Percentiles rank a stretch among this genome's conserved stretches.
Conservation (phyloP, 2,888 invertebrate genomes). For the Baronia brevicornis region DNA sequence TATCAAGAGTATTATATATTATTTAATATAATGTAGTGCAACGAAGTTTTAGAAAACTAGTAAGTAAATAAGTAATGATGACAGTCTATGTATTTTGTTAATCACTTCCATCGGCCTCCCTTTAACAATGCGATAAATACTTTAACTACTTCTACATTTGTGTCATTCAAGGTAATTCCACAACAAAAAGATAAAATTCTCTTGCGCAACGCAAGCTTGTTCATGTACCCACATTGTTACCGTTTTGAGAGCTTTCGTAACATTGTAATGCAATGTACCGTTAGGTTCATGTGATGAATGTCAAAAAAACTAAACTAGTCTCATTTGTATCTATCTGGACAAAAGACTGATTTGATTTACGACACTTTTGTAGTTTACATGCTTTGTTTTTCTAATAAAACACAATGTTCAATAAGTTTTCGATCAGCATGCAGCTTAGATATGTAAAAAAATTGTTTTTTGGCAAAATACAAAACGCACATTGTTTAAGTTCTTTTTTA, state of each 20-base stretch:
- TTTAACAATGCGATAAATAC: constrained; percentile 40
- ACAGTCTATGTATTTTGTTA: no score
- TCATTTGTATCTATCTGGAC: constrained; percentile 51
- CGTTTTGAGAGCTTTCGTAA: constrained; percentile 51
- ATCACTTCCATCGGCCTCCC: constrained; percentile 69
- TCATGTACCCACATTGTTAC: constrained; percentile 54
- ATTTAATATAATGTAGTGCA: no score
- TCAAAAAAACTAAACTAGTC: constrained; percentile 57
- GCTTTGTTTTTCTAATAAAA: constrained; percentile 1
- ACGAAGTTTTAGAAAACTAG: no score
- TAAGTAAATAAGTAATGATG: no score
- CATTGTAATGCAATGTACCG: constrained; percentile 46
- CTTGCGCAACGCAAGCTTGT: constrained; percentile 69
- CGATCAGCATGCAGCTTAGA: constrained; percentile 2
- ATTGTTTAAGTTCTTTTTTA: no score
- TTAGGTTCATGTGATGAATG: constrained; percentile 50
- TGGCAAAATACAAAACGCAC: no score
- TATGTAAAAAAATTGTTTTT: constrained; percentile 4
- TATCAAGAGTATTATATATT: no score
- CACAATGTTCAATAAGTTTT: background rate
- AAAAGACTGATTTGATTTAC: constrained; percentile 63
- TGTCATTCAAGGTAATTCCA: constrained; percentile 54
- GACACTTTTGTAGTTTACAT: constrained; percentile 40
- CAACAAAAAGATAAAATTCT: constrained; percentile 49
- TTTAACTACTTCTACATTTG: constrained; percentile 42